Base-by-base conservation (phyloP, 2,888 invertebrate species). In the Stratiomys singularior region DNA sequence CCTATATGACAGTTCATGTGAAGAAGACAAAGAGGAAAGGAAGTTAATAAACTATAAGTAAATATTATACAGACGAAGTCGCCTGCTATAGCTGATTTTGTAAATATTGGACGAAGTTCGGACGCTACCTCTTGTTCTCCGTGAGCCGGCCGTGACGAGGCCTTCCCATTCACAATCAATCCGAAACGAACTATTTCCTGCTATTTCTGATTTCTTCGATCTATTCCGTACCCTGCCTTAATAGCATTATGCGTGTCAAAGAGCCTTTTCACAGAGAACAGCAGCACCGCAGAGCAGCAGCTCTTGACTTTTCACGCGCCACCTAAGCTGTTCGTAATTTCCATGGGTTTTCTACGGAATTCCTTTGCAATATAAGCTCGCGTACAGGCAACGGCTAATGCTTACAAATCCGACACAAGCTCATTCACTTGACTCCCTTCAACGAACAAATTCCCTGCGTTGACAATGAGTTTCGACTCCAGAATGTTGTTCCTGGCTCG, bases 321-420 rank as follows among this genome's bases (percentile, higher is more conserved):
- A 23, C 58, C 58, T 52, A 52, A 60, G 1, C 64, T 64, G 23
- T 15, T 64, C 28, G 15, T 64, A 64, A 27, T 28, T 64, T n/a
- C 30, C 11, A 27, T 64, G 13, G 30, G 13, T 13, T 64, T 28
- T 64, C 11, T 28, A 18, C 30, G n/a, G 18, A 30, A 28, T 64
- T 64, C 30, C 64, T 28, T 15, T 27, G 15, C n/a, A 30, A 28
- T 64, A 27, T 64, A 15, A 64, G 64, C 30, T 23, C 60, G 28
- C 64, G 28, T 4, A 25, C 3, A 28, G 30, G 28, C 28, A 44
- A 37, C 9, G 67, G 30, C 69, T 69, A 69, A 69, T 69, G 23
- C 69, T 46, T 69, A 47, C 69, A 46, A 69, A 69, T 69, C 69
- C 69, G 46, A 44, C 46, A 37, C 67, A 67, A 67, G 23, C 67